Conservation (phyloP, 2,113 vertebrate genomes). For the Suricata suricatta region DNA sequence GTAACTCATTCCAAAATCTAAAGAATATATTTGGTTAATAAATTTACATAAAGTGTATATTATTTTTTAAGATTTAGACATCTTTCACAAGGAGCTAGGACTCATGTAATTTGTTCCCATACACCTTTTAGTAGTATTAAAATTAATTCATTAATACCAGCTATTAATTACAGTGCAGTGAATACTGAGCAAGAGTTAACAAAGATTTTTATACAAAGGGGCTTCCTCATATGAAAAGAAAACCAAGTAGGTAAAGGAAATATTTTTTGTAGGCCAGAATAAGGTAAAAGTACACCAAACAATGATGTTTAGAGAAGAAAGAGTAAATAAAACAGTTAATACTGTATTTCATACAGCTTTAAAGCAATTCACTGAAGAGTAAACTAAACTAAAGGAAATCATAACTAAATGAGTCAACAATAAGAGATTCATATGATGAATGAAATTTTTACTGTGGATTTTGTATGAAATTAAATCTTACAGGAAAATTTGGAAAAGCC, state of each 20-base stretch:
- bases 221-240: conserved; percentile 31
- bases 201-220: not conserved
- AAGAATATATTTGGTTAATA: conserved; percentile 22
- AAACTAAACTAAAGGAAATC: conserved; percentile 70
- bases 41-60: not conserved
- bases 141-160: not conserved
- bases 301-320: not conserved
- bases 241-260: not conserved
- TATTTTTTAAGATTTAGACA: not conserved
- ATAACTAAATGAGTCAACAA: conserved; percentile 62
- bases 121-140: not conserved
- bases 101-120: not conserved
- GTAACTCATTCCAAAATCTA: conserved; percentile 18
- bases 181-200: not conserved
- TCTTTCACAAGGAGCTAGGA: not conserved
- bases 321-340: not conserved
- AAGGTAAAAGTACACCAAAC: not conserved
- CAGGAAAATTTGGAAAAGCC: conserved; percentile 53
- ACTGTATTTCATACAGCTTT: conserved; percentile 46
- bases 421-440: not conserved
- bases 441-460: conserved; percentile 8
- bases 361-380: conserved; percentile 20
- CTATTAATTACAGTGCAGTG: not conserved
- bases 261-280: not conserved
- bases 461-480: conserved; percentile 53